A percentile compares a stretch with the other conserved stretches of the same genome.
phyloP scores from a whole-genome alignment of 2,797 vertebrate species.

The Semaprochilodus insignis region DNA sequence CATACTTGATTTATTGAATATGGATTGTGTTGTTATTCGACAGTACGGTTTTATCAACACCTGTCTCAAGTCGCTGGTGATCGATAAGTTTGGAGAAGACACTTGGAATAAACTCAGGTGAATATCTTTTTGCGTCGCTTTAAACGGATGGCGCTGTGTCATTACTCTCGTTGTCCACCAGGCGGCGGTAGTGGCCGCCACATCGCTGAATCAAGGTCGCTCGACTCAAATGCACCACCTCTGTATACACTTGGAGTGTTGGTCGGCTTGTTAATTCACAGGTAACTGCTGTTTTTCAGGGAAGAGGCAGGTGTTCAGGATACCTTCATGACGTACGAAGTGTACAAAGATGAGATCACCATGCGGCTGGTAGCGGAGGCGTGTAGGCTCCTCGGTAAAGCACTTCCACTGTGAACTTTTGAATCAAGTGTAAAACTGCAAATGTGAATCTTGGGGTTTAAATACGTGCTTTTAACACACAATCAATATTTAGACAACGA shows the following conservation, averaged over 20 bases:
- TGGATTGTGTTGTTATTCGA: not conserved
- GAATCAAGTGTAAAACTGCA: no score
- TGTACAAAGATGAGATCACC: constrained; percentile 83
- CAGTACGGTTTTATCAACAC: constrained; percentile 79
- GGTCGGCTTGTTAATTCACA: not conserved
- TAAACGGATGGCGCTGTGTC: not conserved
- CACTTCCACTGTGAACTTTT: not conserved
- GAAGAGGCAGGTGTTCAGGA: constrained; percentile 77
- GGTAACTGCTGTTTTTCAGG: constrained; percentile 58
- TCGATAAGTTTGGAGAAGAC: constrained; percentile 81
- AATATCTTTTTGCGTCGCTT: not conserved
- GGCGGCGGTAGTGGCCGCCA: constrained; percentile 16
- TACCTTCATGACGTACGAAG: constrained; percentile 82
- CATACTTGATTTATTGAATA: constrained; percentile 60
- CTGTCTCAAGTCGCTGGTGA: constrained; percentile 77
- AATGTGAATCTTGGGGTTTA: no score
- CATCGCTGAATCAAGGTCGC: no score
- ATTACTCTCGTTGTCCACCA: not conserved
- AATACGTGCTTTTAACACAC: no score
- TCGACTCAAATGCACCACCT: not conserved
- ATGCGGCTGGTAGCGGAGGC: constrained; percentile 77
- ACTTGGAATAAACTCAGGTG: constrained; percentile 81
- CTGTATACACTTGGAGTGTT: no score
- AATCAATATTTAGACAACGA: no score
- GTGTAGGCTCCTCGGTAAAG: constrained; percentile 75